Evolutionary conservation across 1,140 invertebrate genomes (phyloP).

Genomic region (Pachyrhynchus sulphureomaculatus): DNA sequence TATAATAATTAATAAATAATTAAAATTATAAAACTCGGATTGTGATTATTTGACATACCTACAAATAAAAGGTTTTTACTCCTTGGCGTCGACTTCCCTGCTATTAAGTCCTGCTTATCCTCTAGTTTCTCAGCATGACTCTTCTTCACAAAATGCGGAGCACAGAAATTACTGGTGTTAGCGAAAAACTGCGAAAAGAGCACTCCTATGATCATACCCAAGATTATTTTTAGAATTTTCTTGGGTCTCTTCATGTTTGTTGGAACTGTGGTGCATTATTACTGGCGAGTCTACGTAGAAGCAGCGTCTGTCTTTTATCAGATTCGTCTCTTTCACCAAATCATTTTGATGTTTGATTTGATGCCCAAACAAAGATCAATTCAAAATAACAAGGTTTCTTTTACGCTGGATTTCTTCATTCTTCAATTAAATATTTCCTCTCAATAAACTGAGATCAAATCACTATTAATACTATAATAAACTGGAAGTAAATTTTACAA

Average conservation of each 20-base stretch:
- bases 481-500: too few relatives aligned
- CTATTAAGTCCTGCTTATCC: constrained; percentile 14
- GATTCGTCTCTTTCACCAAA: too few relatives aligned
- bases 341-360: too few relatives aligned
- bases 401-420: too few relatives aligned
- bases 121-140: constrained; percentile 11
- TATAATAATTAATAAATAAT: too few relatives aligned
- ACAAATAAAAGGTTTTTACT: constrained; percentile 21
- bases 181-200: constrained; percentile 34
- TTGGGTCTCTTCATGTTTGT: constrained; percentile 40
- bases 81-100: constrained; percentile 11
- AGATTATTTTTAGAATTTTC: constrained; percentile 44
- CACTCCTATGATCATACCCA: constrained; percentile 47
- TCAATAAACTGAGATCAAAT: too few relatives aligned
- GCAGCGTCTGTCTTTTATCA: neutral
- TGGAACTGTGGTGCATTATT: constrained; percentile 18
- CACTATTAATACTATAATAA: too few relatives aligned
- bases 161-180: constrained; percentile 8
- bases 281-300: neutral
- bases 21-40: too few relatives aligned
- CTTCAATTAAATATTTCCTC: too few relatives aligned
- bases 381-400: too few relatives aligned
- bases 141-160: constrained; percentile 4
- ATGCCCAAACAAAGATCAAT: too few relatives aligned
- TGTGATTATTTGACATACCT: constrained; percentile 6